Evolutionary conservation across 92 coral and sea anemone genomes (phyloP).

Genomic region (Muricea muricata): DNA sequence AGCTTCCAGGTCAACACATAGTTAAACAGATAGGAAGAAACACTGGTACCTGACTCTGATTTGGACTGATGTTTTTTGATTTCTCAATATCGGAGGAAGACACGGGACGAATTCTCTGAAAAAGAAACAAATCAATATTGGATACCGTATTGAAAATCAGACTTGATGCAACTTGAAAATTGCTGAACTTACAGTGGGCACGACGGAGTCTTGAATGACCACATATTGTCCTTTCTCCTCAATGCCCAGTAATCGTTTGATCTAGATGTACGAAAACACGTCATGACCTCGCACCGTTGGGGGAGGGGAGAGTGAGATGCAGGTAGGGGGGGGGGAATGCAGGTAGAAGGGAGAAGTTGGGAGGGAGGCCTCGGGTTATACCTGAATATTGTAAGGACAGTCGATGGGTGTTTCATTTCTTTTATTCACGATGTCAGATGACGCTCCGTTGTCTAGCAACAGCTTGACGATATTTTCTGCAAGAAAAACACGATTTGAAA

Average conservation of each 20-base stretch:
- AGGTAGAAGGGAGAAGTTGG: too few species aligned
- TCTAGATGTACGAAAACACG: conserved; percentile 8
- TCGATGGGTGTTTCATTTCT: conserved; percentile 85
- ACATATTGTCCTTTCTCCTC: background rate
- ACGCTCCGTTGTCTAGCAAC: conserved; percentile 82
- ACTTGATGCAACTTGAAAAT: too few species aligned
- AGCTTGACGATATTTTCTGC: conserved; percentile 79
- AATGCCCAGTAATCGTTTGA: conserved; percentile 33
- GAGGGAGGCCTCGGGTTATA: background rate
- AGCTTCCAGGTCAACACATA: too few species aligned
- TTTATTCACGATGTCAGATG: conserved; percentile 76
- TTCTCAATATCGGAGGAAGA: conserved; percentile 24
- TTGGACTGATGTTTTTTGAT: conserved; percentile 15
- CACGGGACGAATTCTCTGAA: conserved; percentile 30
- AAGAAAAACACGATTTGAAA: background rate
- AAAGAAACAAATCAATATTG: background rate
- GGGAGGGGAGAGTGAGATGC: too few species aligned
- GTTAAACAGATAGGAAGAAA: background rate
- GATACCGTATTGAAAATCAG: too few species aligned
- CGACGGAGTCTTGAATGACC: conserved; percentile 1
- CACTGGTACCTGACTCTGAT: conserved; percentile 50
- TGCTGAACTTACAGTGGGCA: background rate
- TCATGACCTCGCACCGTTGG: too few species aligned
- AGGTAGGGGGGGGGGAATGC: too few species aligned
- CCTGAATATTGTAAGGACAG: conserved; percentile 90